phyloP scores from a whole-genome alignment of 2,797 vertebrate genomes.

The Gallinago stenura region DNA sequence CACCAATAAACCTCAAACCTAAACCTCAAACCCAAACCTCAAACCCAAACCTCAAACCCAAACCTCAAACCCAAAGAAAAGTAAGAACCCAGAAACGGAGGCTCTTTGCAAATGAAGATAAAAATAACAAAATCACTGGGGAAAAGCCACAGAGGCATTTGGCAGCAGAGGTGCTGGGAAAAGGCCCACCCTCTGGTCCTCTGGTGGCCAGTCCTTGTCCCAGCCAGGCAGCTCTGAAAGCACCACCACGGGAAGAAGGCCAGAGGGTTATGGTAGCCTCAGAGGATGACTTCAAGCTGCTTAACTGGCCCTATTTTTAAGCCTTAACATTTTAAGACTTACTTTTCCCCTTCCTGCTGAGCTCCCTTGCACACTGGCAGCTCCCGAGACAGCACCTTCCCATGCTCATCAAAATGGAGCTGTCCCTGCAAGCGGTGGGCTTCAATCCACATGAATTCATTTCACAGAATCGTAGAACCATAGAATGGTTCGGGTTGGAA shows the following conservation, averaged over 20 bases:
- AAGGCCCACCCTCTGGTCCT: neutral
- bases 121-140: neutral
- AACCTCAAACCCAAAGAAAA: neutral
- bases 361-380: neutral
- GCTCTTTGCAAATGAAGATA: neutral
- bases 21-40: neutral
- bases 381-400: neutral
- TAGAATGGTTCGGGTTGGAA: no score
- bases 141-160: neutral
- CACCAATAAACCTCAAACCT: neutral
- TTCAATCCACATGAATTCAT: neutral
- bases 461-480: no score
- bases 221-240: neutral
- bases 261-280: neutral
- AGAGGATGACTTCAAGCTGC: neutral
- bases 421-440: fast-evolving
- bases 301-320: neutral
- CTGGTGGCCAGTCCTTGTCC: fast-evolving
- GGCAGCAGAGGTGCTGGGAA: neutral
- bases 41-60: neutral
- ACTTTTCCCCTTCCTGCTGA: neutral
- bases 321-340: neutral
- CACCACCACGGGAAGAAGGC: neutral
- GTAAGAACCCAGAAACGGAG: neutral
- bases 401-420: neutral